Base-by-base conservation (phyloP, 2,797 vertebrate species). In the Crocidura indochinensis region DNA sequence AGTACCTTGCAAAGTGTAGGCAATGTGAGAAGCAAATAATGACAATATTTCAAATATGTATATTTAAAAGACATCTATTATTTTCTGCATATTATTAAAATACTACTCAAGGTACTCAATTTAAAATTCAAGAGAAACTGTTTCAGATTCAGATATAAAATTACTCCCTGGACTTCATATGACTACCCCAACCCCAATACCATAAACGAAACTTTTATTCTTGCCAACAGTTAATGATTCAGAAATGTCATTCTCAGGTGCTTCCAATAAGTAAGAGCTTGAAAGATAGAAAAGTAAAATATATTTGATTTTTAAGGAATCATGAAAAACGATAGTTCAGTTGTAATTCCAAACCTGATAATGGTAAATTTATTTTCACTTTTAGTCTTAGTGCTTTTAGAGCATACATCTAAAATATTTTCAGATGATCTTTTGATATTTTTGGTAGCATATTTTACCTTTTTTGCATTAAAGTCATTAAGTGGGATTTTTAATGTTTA, bases 271-370 rank as follows among this genome's bases (percentile, higher is more conserved):
- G 90, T 83, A 94, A 92, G 76, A 69, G n/a, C 22, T 15, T 60
- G 56, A 93, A 91, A 78, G 24, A 20, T 71, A 64, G 60, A 83
- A 65, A 91, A 76, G 90, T 72, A 88, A 94, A 92, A 92, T 22
- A 95, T 65, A 92, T 75, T 82, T 60, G 24, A 86, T 86, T 91
- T 95, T 64, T 53, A 95, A 87, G 53, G 8, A 15, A 29, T 85
- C 77, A 92, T 84, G 68, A 72, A 69, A 82, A 92, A 89, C 80
- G 51, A 87, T 62, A 90, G 68, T 22, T 27, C 24, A 29, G 69
- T 80, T 92, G 2, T 53, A 90, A 91, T 94, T 88, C 74, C 77
- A 93, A 62, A 93, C 82, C 56, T 93, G 87, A 90, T 92, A 82
- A 38, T 12, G 47, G 87, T 9, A 73, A 78, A 76, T 92, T 44